These are phyloP conservation scores for Alectura lathami DNA, from an alignment of 2,113 vertebrate species.

Conservation along the genomic window DNA sequence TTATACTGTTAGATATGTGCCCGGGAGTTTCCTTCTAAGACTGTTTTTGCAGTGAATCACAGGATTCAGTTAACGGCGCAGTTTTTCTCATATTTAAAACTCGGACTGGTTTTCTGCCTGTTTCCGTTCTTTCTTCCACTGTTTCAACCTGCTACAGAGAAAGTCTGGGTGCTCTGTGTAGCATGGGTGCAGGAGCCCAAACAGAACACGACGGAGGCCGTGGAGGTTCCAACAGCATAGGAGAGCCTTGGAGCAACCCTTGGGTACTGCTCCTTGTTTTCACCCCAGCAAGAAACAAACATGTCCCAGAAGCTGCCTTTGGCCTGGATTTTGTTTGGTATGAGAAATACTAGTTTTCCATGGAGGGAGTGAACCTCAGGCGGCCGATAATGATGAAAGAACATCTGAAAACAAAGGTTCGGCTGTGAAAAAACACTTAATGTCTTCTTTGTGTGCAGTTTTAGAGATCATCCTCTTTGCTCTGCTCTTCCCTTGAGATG, in stretches of 20 bases:
- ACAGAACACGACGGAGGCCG: not conserved
- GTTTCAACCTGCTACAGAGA: not conserved
- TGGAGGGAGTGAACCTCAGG: not conserved
- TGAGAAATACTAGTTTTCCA: not conserved
- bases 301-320: not conserved
- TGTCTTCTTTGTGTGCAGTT: not conserved
- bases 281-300: too few species aligned
- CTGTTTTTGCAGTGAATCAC: not conserved
- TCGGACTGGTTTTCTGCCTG: too few species aligned
- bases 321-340: not conserved
- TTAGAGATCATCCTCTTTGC: not conserved
- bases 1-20: not conserved
- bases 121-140: not conserved
- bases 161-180: accelerated
- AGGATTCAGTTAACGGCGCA: not conserved
- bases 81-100: too few species aligned
- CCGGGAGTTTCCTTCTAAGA: not conserved
- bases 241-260: not conserved
- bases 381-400: not conserved
- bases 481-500: not conserved
- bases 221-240: too few species aligned
- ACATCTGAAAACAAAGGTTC: too few species aligned
- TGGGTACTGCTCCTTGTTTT: not conserved
- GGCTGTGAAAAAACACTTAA: not conserved
- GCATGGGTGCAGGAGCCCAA: not conserved